Conservation (phyloP, 2,113 vertebrate species). For the Psilopsiagon aurifrons region DNA sequence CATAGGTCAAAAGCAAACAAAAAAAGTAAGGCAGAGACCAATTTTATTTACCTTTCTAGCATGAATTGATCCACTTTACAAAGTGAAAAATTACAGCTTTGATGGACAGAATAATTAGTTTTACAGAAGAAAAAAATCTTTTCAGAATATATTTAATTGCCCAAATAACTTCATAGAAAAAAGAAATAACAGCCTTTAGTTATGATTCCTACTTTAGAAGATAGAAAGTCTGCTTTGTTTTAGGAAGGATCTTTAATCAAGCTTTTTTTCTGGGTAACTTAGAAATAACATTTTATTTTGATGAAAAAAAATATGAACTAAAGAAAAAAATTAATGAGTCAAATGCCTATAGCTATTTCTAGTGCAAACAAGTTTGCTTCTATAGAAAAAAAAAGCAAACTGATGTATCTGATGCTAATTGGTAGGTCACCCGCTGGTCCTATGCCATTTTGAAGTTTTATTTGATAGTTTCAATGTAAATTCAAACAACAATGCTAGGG, state of each 20-base stretch:
- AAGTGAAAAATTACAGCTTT: background rate
- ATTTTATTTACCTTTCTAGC: background rate
- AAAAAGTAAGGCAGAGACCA: background rate
- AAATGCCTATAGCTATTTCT: background rate
- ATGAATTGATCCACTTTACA: background rate
- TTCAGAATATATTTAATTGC: background rate
- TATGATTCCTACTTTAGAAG: background rate
- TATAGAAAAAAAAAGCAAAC: background rate
- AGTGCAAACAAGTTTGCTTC: background rate
- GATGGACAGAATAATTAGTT: background rate
- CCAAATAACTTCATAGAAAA: background rate
- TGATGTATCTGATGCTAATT: background rate
- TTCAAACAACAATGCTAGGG: background rate
- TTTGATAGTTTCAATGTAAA: background rate
- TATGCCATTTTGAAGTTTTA: background rate
- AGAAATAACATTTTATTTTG: constrained; percentile 20
- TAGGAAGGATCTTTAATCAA: background rate
- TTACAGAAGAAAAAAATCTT: background rate
- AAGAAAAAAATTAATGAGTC: constrained; percentile 27
- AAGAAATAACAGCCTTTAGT: background rate
- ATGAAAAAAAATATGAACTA: background rate
- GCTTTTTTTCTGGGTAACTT: background rate
- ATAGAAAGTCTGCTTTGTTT: constrained; percentile 1
- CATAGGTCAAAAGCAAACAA: background rate
- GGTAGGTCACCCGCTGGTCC: background rate